Conservation (phyloP, 2,113 vertebrate species). For the Rhizomys pruinosus region DNA sequence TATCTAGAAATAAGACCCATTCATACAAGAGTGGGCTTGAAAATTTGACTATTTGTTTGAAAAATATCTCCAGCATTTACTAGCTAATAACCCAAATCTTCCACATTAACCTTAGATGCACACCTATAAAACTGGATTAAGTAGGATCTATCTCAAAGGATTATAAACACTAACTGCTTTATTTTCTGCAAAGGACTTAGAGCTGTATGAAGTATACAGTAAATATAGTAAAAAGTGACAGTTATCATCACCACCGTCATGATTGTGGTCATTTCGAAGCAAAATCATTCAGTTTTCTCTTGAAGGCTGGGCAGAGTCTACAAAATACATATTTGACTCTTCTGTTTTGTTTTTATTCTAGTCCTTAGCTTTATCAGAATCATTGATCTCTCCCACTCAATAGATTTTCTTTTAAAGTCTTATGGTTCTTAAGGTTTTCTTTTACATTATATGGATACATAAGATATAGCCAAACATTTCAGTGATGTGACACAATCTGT, state of each 20-base stretch:
- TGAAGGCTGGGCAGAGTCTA: neutral
- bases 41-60: neutral
- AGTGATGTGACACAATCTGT: neutral
- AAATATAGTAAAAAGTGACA: neutral
- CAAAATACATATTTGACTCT: constrained; percentile 1
- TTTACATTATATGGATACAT: neutral
- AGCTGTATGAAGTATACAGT: too few species aligned
- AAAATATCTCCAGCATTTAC: neutral
- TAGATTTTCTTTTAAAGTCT: neutral
- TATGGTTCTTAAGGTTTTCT: constrained; percentile 9
- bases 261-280: neutral
- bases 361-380: constrained; percentile 1
- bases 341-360: neutral
- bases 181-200: neutral
- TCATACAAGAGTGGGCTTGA: neutral
- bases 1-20: neutral
- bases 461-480: neutral
- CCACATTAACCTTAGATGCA: neutral
- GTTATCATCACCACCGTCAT: neutral
- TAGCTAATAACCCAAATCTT: neutral
- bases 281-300: constrained; percentile 20
- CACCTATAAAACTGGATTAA: neutral
- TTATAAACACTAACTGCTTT: neutral
- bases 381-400: constrained; percentile 16
- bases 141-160: neutral